A percentile compares a stretch with the other conserved stretches of the same genome.
Evolutionary conservation across 2,113 vertebrate genomes (phyloP).

Genomic region (Prunella himalayana): DNA sequence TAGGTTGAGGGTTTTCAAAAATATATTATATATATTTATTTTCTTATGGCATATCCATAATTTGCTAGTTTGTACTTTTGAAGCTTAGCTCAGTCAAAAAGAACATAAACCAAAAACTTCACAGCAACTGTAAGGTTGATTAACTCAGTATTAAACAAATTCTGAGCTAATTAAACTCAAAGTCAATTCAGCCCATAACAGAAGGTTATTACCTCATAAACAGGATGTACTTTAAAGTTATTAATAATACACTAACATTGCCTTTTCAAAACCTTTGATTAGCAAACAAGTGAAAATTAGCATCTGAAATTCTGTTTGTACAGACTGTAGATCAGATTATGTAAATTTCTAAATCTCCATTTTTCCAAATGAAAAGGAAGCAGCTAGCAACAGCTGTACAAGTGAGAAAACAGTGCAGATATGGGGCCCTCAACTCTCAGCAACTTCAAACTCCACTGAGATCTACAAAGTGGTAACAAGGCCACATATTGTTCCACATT

Average conservation of each 20-base stretch:
- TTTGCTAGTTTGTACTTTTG: neutral
- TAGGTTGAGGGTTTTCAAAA: neutral
- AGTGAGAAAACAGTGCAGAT: neutral
- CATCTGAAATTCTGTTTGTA: constrained; percentile 57
- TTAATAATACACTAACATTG: constrained; percentile 61
- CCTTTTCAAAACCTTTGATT: constrained; percentile 60
- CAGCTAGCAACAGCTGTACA: constrained; percentile 29
- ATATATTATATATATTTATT: neutral
- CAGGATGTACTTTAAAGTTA: constrained; percentile 65
- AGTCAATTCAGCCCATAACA: constrained; percentile 45
- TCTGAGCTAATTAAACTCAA: constrained; percentile 53
- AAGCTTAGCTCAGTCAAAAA: neutral
- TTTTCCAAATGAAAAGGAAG: constrained; percentile 37
- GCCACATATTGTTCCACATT: neutral
- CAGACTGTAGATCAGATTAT: constrained; percentile 57
- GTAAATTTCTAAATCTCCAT: constrained; percentile 33
- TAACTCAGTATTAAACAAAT: constrained; percentile 52
- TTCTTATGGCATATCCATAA: neutral
- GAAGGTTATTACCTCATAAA: constrained; percentile 62
- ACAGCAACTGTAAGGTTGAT: neutral
- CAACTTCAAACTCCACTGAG: neutral
- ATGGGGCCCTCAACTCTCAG: neutral
- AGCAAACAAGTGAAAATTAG: constrained; percentile 61
- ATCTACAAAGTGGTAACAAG: neutral
- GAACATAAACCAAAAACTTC: neutral